A percentile compares a stretch with the other conserved stretches of the same genome.
Evolutionary conservation across 2,797 vertebrate species (phyloP).

Genomic region (Acrossocheilus wenchowensis): DNA sequence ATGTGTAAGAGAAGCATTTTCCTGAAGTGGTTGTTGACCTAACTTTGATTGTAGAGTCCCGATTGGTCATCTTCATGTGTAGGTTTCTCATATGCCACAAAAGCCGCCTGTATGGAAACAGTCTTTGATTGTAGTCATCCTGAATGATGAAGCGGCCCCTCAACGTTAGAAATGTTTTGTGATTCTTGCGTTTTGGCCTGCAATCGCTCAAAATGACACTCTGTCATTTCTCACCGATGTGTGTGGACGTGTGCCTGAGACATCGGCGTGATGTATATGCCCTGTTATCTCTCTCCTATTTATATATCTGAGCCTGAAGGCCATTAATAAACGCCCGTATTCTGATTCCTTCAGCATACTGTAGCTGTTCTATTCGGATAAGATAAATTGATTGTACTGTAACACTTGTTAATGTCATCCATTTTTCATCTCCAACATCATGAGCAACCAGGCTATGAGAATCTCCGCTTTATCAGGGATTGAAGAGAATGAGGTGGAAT

Average conservation of each 20-base stretch:
- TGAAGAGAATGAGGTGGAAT: constrained; percentile 50
- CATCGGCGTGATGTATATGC: constrained; percentile 66
- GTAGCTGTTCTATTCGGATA: constrained; percentile 57
- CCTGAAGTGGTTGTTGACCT: neutral
- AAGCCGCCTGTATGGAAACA: neutral
- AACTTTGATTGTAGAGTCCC: neutral
- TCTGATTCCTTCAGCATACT: constrained; percentile 70
- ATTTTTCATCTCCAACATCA: constrained; percentile 73
- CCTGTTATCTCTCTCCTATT: constrained; percentile 67
- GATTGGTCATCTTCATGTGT: neutral
- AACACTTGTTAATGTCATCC: constrained; percentile 68
- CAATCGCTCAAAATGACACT: constrained; percentile 63
- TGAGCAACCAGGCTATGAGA: constrained; percentile 68
- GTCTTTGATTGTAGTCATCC: constrained; percentile 47
- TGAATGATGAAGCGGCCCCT: constrained; percentile 62
- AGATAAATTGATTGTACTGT: constrained; percentile 68
- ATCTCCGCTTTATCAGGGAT: constrained; percentile 58
- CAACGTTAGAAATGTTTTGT: constrained; percentile 65
- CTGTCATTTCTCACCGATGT: constrained; percentile 62
- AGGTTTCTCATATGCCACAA: neutral
- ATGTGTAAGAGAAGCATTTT: neutral
- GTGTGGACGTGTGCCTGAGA: constrained; percentile 40
- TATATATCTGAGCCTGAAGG: constrained; percentile 63
- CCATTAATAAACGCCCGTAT: constrained; percentile 71
- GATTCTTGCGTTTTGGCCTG: constrained; percentile 65